phyloP scores from a whole-genome alignment of 2,113 vertebrate species.

The Oncorhynchus masou region DNA sequence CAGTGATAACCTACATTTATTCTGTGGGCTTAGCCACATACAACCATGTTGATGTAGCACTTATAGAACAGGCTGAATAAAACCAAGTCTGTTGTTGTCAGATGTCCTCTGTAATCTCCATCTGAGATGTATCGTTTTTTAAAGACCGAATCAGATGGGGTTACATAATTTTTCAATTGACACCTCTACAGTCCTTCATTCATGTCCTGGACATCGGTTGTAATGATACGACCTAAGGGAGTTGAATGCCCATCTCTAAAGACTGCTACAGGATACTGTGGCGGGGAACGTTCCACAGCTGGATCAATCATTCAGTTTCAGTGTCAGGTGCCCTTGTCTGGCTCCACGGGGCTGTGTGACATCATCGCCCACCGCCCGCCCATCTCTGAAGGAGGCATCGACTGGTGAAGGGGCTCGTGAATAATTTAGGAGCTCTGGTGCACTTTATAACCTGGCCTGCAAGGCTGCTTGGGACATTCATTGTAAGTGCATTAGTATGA shows the following conservation, averaged over 20 bases:
- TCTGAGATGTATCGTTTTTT: background rate
- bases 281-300: constrained; percentile 28
- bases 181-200: background rate
- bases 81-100: background rate
- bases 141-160: constrained; percentile 1
- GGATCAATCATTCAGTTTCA: constrained; percentile 49
- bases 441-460: constrained; percentile 70
- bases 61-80: constrained; percentile 17
- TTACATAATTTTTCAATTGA: constrained; percentile 38
- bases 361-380: constrained; percentile 52
- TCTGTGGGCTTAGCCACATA: background rate
- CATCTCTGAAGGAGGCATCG: constrained; percentile 66
- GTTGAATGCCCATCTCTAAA: constrained; percentile 11
- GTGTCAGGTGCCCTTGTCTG: constrained; percentile 53
- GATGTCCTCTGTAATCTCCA: background rate
- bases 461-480: constrained; percentile 55
- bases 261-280: constrained; percentile 22
- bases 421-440: constrained; percentile 76
- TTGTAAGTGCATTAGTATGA: constrained; percentile 74
- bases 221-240: constrained; percentile 20
- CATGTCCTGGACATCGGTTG: constrained; percentile 2
- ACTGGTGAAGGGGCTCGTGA: constrained; percentile 63
- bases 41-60: background rate
- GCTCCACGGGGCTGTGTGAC: constrained; percentile 69
- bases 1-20: background rate